Evolutionary conservation across 2,888 invertebrate species (phyloP), one percentile per base, ranked within the genome.

Genomic region (Conistra vaccinii): DNA sequence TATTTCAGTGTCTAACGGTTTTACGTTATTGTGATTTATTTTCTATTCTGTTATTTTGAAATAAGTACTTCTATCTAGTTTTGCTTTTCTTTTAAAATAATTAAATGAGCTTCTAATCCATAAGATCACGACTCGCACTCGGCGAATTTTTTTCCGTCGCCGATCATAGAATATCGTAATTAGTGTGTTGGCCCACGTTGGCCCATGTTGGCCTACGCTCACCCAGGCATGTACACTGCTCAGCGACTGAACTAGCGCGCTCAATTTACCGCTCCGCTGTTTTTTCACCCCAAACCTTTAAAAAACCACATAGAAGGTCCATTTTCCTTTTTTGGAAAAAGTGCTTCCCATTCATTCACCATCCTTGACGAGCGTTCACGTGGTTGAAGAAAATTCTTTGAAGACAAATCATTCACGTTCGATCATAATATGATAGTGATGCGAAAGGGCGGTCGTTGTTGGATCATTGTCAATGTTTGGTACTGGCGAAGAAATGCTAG

Each of bases 181-280:
- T 73, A 73, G 68, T 81, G 61, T 62, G 69, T 80, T 26, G 32
- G 55, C 55, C 55, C 63, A 61, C n/a, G 7, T n/a, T n/a, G 61
- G 48, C 53, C 4, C 51, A n/a, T 10, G n/a, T 10, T n/a, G n/a
- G n/a, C 53, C 53, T 32, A 20, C 53, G 57, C 58, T 71, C 78
- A 85, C 20, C 57, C 71, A 62, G 45, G 61, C 60, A 71, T 53
- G 66, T 68, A 23, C 75, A 67, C 79, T 69, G 76, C 68, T 69
- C 73, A 70, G 63, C 70, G 69, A 68, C 68, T 78, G 84, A 78
- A 75, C 74, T 81, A 73, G 78, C 81, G 83, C 80, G 86, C 86
- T 88, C 91, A 90, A 92, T 92, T 91, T 91, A 83, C 84, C 90
- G 91, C 87, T 87, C 69, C 88, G 84, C 61, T 88, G 89, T 90